Evolutionary conservation across 2,113 vertebrate genomes (phyloP), one percentile per base, ranked within the genome.

Genomic region (Origma solitaria): DNA sequence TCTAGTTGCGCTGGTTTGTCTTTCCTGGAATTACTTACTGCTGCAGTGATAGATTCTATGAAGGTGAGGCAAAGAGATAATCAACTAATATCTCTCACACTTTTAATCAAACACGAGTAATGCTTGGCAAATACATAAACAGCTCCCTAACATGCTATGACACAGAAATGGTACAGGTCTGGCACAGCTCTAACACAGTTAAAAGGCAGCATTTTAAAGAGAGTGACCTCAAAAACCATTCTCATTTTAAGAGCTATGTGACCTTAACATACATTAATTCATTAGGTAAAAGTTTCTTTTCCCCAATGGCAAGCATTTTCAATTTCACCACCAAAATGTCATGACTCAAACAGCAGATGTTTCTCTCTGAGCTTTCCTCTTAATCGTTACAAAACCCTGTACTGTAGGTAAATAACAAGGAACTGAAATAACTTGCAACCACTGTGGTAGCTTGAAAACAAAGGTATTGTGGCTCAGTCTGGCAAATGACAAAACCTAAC

Each of bases 251-350:
- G 53, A 76, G 35, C 54, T 82, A 15, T 31, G 54, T 91, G 91
- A 96, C 84, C 92, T 95, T 90, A 92, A 92, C 64, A 73, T 47
- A 62, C 54, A 70, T 85, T 62, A 85, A 91, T 85, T 73, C 62
- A 88, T 91, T 86, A 95, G 42, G 57, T n/a, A 81, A 73, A 95
- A 94, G 68, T 88, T 95, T 93, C 62, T 53, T 93, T 82, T 94
- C 56, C 71, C 85, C 53, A 62, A 1, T 0, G 4, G 79, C 78
- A 91, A 95, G 87, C 61, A 80, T 78, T 88, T 88, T 81, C 90
- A 49, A 83, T 88, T 88, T 77, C 80, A 86, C 49, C 51, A 96
- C 42, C 37, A 70, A 95, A 96, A 95, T 93, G 79, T 94, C 95
- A 93, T 9, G 76, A 95, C 79, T 88, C 68, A 81, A 83, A 79